Percentiles rank a stretch among this genome's conserved stretches.
Evolutionary conservation across 2,888 invertebrate genomes (phyloP).

Genomic region (Smittia aterrima): DNA sequence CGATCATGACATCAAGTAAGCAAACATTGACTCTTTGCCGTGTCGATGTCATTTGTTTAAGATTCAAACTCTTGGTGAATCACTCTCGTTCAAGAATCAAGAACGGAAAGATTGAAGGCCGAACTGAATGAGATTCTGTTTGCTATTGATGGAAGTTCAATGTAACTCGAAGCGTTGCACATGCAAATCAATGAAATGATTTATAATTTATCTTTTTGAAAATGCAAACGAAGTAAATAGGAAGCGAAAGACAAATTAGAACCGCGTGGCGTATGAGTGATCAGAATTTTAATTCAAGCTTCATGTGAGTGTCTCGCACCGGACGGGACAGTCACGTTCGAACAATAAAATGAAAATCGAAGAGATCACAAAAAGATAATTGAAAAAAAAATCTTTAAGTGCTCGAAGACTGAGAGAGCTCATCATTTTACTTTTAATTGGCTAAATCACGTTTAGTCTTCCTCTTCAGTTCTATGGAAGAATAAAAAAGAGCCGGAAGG

Average conservation of each 20-base stretch:
- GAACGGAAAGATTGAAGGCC: not conserved
- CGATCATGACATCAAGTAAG: not conserved
- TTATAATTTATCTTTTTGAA: not conserved
- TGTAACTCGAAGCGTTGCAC: not conserved
- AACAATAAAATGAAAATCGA: not conserved
- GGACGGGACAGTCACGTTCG: not conserved
- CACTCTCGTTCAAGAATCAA: not conserved
- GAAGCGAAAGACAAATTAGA: not conserved
- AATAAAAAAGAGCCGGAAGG: not conserved
- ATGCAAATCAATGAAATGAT: not conserved
- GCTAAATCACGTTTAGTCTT: too few species aligned
- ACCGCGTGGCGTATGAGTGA: too few species aligned
- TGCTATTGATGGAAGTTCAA: not conserved
- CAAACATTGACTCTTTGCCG: too few species aligned
- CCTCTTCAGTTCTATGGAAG: not conserved
- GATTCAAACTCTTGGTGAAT: not conserved
- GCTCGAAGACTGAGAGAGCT: not conserved
- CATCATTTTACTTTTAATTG: not conserved
- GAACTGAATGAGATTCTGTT: not conserved
- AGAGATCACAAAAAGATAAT: conserved; percentile 2
- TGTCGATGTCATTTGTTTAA: conserved; percentile 4
- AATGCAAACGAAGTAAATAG: not conserved
- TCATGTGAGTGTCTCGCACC: too few species aligned
- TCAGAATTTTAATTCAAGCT: too few species aligned
- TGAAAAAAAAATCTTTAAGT: not conserved